Evolutionary conservation across 2,888 invertebrate species (phyloP).

Genomic region (Gnatocerus cornutus): DNA sequence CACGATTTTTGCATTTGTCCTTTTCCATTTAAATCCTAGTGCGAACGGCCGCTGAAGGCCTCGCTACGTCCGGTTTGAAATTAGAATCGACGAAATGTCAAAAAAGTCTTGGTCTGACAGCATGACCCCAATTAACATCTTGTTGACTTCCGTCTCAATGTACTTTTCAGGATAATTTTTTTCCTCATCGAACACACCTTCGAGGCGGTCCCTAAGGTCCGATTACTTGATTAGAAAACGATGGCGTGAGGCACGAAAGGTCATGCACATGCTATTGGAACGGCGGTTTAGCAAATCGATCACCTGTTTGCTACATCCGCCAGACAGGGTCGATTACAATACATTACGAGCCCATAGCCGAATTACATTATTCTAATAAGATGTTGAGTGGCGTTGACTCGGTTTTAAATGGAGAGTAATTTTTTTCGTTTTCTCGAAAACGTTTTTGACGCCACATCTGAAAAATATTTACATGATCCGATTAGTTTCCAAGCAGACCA

Average conservation of each 20-base stretch:
- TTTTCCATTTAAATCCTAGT: too few relatives aligned
- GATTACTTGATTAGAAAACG: conserved; percentile 12
- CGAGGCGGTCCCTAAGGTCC: conserved; percentile 12
- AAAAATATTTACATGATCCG: conserved; percentile 23
- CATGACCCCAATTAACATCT: too few relatives aligned
- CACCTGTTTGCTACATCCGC: conserved; percentile 49
- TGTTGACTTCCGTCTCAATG: neutral
- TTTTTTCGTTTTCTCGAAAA: neutral
- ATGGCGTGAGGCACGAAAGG: conserved; percentile 37
- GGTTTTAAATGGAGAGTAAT: neutral
- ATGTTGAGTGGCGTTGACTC: conserved; percentile 19
- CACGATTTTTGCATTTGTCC: too few relatives aligned
- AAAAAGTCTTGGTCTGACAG: neutral
- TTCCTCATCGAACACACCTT: conserved; percentile 12
- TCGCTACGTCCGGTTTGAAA: too few relatives aligned
- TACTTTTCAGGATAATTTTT: neutral
- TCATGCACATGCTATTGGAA: conserved; percentile 34
- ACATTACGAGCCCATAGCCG: conserved; percentile 43
- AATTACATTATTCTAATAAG: conserved; percentile 47
- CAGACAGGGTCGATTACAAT: conserved; percentile 47
- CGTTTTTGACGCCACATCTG: neutral
- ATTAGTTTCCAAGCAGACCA: conserved; percentile 14
- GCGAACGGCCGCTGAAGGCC: too few relatives aligned
- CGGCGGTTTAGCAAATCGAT: conserved; percentile 44
- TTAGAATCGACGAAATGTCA: neutral